Evolutionary conservation across 1,140 invertebrate genomes (phyloP).

Genomic region (Paracyclopina nana): DNA sequence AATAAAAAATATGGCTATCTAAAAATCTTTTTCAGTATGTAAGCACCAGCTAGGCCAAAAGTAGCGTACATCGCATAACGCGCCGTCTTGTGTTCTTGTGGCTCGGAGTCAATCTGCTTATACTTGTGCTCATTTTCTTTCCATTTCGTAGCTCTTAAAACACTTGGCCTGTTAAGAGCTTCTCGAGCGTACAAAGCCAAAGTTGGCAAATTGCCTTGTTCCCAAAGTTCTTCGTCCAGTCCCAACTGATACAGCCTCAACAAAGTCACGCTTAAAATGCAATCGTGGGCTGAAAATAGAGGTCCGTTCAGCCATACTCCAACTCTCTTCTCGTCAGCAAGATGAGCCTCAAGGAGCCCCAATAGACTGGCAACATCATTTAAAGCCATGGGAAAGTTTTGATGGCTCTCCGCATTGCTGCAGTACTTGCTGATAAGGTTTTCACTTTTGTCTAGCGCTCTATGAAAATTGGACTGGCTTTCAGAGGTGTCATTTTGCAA

Average conservation of each 20-base stretch:
- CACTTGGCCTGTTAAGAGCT: background rate
- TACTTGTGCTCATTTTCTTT: background rate
- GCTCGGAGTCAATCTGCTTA: background rate
- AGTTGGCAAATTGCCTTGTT: background rate
- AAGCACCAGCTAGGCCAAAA: background rate
- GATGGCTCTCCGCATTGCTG: too few species aligned
- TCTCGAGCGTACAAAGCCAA: background rate
- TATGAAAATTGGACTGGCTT: too few species aligned
- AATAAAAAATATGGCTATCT: background rate
- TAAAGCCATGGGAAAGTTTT: too few species aligned
- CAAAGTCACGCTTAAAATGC: background rate
- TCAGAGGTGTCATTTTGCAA: too few species aligned
- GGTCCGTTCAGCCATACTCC: conserved; percentile 3
- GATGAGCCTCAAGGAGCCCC: too few species aligned
- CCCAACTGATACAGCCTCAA: conserved; percentile 6
- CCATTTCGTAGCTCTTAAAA: background rate
- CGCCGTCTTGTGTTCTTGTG: too few species aligned
- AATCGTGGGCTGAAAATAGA: background rate
- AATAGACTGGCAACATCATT: too few species aligned
- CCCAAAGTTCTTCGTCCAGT: conserved; percentile 6
- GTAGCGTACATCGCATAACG: background rate
- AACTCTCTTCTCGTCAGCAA: background rate
- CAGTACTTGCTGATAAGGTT: too few species aligned
- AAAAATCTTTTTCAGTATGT: background rate
- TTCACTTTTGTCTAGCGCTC: too few species aligned